Evolutionary conservation across 2,888 invertebrate species (phyloP), one percentile per base, ranked within the genome.

Genomic region (Camponotus fellah): DNA sequence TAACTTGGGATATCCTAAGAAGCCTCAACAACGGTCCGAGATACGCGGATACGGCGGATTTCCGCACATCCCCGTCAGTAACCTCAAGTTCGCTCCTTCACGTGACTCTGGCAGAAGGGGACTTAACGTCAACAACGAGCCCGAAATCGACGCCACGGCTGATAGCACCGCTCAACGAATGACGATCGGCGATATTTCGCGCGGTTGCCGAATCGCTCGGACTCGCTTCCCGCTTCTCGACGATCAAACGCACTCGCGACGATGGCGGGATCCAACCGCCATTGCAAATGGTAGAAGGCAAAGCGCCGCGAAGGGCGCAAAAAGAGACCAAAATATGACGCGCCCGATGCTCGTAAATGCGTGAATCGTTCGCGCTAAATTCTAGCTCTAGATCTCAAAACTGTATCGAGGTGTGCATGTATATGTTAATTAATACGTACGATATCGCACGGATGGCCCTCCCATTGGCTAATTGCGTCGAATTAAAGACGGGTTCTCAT

Each of bases 261-360:
- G 4, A 3, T 3, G 21, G 2, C 17, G 10, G 6, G 3, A 72
- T 10, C 2, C 62, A 0, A 2, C 21, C 46, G 34, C 62, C 75
- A 75, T 34, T 5, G n/a, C 14, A 12, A 9, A 37, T 37, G 37
- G 37, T 0, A 37, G 6, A 10, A 21, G 8, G 17, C 53, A 53
- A 53, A 53, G n/a, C 14, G 43, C 43, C 10, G 26, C 6, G 58
- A 75, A 62, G 64, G 53, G 56, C 76, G 66, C 66, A 56, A 53
- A 53, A 53, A 53, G 40, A 40, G 40, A 40, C 5, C 10, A 66
- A 40, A 77, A 77, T n/a, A 77, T 66, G 76, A 66, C 76, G 76
- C 56, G 21, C 62, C n/a, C 60, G 32, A 74, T 5, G 5, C 40
- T 8, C 8, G 40, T 56, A 72, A 74, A n/a, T 14, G n/a, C 62